phyloP scores from a whole-genome alignment of 1,140 invertebrate species.

The Drosophila guanche region DNA sequence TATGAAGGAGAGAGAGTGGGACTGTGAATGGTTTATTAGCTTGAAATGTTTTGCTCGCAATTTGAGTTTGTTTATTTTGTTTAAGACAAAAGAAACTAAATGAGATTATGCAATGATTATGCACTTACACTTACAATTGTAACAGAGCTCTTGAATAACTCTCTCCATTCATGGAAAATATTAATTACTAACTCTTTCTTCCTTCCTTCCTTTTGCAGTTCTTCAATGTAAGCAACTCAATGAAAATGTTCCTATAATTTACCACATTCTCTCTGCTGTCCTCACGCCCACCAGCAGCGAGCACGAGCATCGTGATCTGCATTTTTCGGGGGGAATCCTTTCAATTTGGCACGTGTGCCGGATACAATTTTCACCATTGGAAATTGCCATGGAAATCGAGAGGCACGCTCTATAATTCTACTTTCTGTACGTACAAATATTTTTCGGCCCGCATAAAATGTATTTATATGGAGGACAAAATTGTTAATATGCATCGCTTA shows the following conservation, averaged over 20 bases:
- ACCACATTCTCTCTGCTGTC: background rate
- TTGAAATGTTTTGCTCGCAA: too few species aligned
- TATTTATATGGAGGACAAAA: constrained; percentile 66
- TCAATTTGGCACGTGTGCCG: constrained; percentile 76
- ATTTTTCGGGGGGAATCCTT: constrained; percentile 40
- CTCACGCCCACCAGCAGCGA: constrained; percentile 48
- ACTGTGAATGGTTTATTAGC: background rate
- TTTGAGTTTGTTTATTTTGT: too few species aligned
- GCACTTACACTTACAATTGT: background rate
- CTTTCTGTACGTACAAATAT: background rate
- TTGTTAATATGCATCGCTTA: constrained; percentile 66
- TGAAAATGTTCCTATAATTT: constrained; percentile 14
- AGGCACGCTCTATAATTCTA: constrained; percentile 48
- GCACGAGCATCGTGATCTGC: constrained; percentile 19
- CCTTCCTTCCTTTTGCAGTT: background rate
- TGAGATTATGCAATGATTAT: background rate
- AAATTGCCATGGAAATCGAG: constrained; percentile 45
- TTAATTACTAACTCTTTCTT: background rate
- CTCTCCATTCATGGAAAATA: too few species aligned
- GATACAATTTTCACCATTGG: constrained; percentile 67
- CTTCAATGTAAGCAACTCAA: constrained; percentile 20
- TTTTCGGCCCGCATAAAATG: constrained; percentile 58
- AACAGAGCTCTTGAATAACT: background rate
- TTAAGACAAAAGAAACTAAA: background rate
- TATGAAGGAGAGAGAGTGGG: background rate